phyloP scores from a whole-genome alignment of 2,113 vertebrate species.

The Nothobranchius furzeri region DNA sequence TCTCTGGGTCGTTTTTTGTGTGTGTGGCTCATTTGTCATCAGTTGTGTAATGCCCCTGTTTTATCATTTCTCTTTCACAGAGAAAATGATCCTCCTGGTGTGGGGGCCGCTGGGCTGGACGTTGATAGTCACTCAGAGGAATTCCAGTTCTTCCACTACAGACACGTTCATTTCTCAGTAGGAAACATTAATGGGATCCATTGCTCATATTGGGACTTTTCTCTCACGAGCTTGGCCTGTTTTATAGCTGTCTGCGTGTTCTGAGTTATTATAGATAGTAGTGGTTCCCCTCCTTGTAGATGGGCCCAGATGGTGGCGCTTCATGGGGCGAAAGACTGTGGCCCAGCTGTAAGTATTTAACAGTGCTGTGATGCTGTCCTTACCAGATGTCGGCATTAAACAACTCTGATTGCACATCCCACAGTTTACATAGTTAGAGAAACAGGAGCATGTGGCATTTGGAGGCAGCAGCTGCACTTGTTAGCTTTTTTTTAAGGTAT shows the following conservation, averaged over 20 bases:
- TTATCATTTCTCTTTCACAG: background rate
- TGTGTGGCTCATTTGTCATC: constrained; percentile 43
- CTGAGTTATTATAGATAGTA: constrained; percentile 62
- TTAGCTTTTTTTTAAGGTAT: constrained; percentile 65
- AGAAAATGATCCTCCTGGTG: constrained; percentile 38
- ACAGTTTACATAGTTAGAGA: constrained; percentile 82
- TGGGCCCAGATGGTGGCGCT: constrained; percentile 75
- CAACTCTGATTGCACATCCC: constrained; percentile 84
- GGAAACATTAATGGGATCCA: constrained; percentile 34
- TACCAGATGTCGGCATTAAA: constrained; percentile 82
- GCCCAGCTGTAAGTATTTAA: constrained; percentile 82
- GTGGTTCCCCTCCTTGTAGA: constrained; percentile 59
- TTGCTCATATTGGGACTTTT: constrained; percentile 28
- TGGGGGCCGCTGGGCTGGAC: constrained; percentile 29
- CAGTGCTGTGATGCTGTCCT: constrained; percentile 73
- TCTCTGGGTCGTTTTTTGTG: constrained; percentile 15
- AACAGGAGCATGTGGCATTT: constrained; percentile 81
- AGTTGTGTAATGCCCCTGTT: constrained; percentile 36
- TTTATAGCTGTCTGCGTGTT: constrained; percentile 38
- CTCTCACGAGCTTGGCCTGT: constrained; percentile 45
- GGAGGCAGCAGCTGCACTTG: constrained; percentile 72
- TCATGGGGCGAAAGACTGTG: constrained; percentile 77
- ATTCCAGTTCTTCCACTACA: constrained; percentile 23
- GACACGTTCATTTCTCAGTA: constrained; percentile 13
- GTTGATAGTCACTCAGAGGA: constrained; percentile 27